Evolutionary conservation across 1,140 invertebrate species (phyloP).

Genomic region (Hetaerina americana): DNA sequence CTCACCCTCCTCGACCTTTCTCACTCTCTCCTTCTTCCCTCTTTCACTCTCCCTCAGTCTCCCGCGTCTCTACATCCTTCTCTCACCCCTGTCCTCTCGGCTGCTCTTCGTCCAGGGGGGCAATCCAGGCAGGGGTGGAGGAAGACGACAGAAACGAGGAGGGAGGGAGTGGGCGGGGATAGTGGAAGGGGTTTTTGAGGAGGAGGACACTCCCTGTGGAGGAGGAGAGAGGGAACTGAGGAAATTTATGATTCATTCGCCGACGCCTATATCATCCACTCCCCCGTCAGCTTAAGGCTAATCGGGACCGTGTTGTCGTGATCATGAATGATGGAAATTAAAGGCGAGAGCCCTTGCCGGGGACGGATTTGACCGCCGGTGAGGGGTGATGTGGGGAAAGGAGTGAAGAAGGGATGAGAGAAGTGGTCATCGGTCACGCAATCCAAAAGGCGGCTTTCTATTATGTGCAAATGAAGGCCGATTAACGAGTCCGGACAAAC

Average conservation of each 20-base stretch:
- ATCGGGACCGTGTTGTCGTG: not conserved
- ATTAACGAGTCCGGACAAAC: too few species aligned
- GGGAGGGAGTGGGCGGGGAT: not conserved
- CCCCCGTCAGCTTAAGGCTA: not conserved
- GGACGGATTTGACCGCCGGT: too few species aligned
- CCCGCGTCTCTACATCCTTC: conserved; percentile 3
- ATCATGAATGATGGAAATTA: not conserved
- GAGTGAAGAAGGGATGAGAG: too few species aligned
- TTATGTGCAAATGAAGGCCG: too few species aligned
- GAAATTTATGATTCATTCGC: not conserved
- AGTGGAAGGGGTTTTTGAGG: not conserved
- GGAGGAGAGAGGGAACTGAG: too few species aligned
- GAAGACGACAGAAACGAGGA: not conserved
- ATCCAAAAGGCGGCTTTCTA: too few species aligned
- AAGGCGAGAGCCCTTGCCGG: too few species aligned
- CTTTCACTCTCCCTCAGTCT: conserved; percentile 6
- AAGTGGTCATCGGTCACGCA: too few species aligned
- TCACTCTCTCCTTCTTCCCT: conserved; percentile 19
- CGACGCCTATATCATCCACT: not conserved
- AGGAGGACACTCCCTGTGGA: too few species aligned
- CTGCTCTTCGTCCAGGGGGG: not conserved
- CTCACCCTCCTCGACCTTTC: conserved; percentile 4
- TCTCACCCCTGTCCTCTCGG: too few species aligned
- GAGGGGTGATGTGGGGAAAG: too few species aligned
- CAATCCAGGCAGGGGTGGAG: not conserved